These are phyloP conservation scores for Acanthurus tractus DNA, from an alignment of 2,797 vertebrate species.

Conservation along the genomic window DNA sequence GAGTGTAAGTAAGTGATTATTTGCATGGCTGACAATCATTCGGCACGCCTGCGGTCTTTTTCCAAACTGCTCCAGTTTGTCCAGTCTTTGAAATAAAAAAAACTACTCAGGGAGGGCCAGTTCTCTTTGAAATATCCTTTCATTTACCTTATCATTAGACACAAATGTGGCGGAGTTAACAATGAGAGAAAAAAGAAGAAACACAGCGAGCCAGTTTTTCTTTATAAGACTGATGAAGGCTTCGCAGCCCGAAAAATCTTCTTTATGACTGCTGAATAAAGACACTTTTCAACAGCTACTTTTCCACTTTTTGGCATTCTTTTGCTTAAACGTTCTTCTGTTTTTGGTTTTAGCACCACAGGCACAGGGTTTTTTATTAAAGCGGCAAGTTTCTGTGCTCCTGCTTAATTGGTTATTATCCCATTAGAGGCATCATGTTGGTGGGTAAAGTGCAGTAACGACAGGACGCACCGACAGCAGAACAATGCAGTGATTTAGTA, in stretches of 20 bases:
- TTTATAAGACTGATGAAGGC: conserved; percentile 67
- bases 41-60: conserved; percentile 91
- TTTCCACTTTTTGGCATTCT: conserved; percentile 41
- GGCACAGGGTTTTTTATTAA: conserved; percentile 40
- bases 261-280: conserved; percentile 61
- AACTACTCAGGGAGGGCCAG: conserved; percentile 84
- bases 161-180: conserved; percentile 74
- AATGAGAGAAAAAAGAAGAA: conserved; percentile 38
- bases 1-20: conserved; percentile 99
- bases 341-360: conserved; percentile 55
- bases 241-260: conserved; percentile 50
- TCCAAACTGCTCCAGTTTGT: conserved; percentile 93
- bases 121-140: conserved; percentile 87
- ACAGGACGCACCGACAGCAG: conserved; percentile 65
- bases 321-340: conserved; percentile 39
- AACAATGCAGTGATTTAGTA: conserved; percentile 78
- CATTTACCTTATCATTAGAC: conserved; percentile 84
- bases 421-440: conserved; percentile 57
- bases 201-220: conserved; percentile 42
- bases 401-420: conserved; percentile 74
- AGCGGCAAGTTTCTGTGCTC: conserved; percentile 45
- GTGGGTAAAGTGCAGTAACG: conserved; percentile 60
- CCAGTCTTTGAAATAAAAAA: conserved; percentile 87
- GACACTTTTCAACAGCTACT: conserved; percentile 57
- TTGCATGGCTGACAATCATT: conserved; percentile 98